Percentiles rank a stretch among this genome's conserved stretches.
Conservation (phyloP, 2,888 invertebrate genomes). For the Euclidia mi region DNA sequence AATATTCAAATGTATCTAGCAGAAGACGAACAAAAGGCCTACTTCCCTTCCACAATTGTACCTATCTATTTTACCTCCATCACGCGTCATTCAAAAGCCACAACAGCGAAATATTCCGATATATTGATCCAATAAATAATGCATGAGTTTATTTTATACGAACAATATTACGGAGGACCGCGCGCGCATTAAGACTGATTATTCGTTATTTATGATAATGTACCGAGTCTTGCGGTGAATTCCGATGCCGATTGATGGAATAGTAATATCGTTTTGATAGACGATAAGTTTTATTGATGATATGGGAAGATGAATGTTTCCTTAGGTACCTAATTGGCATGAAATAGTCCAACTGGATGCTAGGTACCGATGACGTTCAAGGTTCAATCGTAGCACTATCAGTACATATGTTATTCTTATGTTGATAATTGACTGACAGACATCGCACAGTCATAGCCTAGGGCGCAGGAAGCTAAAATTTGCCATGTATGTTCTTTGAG, state of each 20-base stretch:
- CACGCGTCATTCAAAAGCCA: too few relatives aligned
- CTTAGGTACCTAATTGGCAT: slow-evolving; percentile 4
- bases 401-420: too few relatives aligned
- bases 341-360: neutral
- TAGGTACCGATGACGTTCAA: too few relatives aligned
- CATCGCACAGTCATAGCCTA: too few relatives aligned
- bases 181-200: slow-evolving; percentile 42
- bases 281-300: slow-evolving; percentile 9
- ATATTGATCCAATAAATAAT: slow-evolving; percentile 52
- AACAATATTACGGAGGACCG: slow-evolving; percentile 45
- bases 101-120: slow-evolving; percentile 17
- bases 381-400: too few relatives aligned
- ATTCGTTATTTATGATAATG: slow-evolving; percentile 48
- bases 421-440: too few relatives aligned
- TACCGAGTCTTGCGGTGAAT: slow-evolving; percentile 36
- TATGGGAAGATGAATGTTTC: slow-evolving; percentile 4
- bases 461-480: too few relatives aligned
- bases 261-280: slow-evolving; percentile 17
- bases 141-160: slow-evolving; percentile 56
- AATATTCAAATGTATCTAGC: too few relatives aligned
- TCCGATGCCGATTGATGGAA: slow-evolving; percentile 12
- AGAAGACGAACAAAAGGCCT: too few relatives aligned
- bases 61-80: too few relatives aligned
- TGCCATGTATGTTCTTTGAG: too few relatives aligned
- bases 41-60: too few relatives aligned